Evolutionary conservation across 2,888 invertebrate species (phyloP), one percentile per base, ranked within the genome.

Genomic region (Cloeon dipterum): DNA sequence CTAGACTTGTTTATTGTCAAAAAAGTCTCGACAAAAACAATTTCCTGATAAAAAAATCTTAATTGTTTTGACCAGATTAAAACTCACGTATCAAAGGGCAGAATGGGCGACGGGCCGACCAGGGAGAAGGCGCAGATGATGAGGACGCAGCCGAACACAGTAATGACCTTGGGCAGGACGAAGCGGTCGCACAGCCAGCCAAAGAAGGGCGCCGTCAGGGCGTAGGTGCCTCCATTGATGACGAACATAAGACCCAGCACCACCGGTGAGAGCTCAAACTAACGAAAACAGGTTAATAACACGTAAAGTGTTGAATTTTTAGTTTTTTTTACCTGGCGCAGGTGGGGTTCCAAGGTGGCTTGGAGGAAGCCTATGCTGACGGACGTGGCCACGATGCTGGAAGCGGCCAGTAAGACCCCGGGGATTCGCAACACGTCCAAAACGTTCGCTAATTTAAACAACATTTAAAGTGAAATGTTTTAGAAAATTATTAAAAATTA

Each of bases 311-410:
- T 36, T 14, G 3, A 36, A 41, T 23, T 20, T 8, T 21, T 20
- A n/a, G n/a, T n/a, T n/a, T n/a, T n/a, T n/a, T n/a, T 45, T 54
- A 68, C 68, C 56, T 66, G 62, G 43, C 77, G 54, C n/a, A 91
- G 61, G 60, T 89, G 89, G 0, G 81, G 82, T 46, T 88, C 83
- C 17, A 91, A 59, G 0, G 88, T 88, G 0, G 89, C 86, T 52
- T 83, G 79, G 17, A 89, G 61, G 55, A 86, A 91, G 16, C 83
- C 82, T 36, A 83, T 79, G 45, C 79, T 79, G 63, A 76, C 70
- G 42, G 79, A 77, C 1, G 79, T 79, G 1, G 66, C 71, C 41
- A 77, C 67, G 47, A 81, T 78, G 48, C 75, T 76, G 40, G 66
- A 57, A 29, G 75, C 65, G 1, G 78, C 65, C 26, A 82, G 52